Evolutionary conservation across 2,113 vertebrate genomes (phyloP).

Genomic region (Gnathonemus longibarbis): DNA sequence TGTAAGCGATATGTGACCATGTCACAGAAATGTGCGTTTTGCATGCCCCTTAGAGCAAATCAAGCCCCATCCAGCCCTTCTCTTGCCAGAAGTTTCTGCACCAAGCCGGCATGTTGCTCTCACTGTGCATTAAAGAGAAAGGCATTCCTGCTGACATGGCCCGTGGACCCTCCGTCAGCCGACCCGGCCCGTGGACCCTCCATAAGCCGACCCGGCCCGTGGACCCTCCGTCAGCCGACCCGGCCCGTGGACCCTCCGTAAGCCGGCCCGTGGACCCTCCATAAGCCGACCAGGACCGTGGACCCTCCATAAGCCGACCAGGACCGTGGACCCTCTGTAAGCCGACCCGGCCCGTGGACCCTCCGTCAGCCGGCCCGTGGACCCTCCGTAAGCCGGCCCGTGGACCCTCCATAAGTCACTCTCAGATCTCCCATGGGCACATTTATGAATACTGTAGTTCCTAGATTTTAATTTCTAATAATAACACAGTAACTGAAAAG

Average conservation of each 20-base stretch:
- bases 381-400: no score
- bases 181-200: no score
- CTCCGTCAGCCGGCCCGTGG: no score
- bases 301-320: no score
- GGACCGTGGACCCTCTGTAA: no score
- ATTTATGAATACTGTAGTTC: conserved; percentile 26
- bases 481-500: conserved; percentile 31
- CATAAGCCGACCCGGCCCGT: not conserved
- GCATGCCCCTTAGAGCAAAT: not conserved
- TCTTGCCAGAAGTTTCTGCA: conserved; percentile 17
- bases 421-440: conserved; percentile 34
- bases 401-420: not conserved
- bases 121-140: conserved; percentile 14
- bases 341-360: no score
- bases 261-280: not conserved
- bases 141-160: conserved; percentile 20
- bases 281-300: rapidly evolving
- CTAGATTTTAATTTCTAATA: conserved; percentile 19
- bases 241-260: conserved; percentile 22
- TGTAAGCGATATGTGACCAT: not conserved
- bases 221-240: not conserved
- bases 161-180: conserved; percentile 25
- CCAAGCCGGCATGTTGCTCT: not conserved
- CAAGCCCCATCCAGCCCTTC: not conserved
- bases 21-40: not conserved